Evolutionary conservation across 1,140 invertebrate genomes (phyloP).

Genomic region (Pentalonia nigronervosa): DNA sequence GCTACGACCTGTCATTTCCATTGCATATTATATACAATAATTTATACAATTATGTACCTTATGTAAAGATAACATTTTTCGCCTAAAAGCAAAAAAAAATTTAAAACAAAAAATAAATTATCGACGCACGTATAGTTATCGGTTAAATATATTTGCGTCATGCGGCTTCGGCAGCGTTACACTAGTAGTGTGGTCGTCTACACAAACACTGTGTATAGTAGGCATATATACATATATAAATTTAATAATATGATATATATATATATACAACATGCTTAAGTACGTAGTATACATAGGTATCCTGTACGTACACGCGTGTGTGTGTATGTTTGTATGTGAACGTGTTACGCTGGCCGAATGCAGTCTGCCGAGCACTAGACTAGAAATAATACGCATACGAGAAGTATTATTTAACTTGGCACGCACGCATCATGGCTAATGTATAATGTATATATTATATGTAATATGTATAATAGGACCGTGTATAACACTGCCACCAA

Average conservation of each 20-base stretch:
- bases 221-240: not conserved
- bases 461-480: not conserved
- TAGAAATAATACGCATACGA: constrained; percentile 23
- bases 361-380: constrained; percentile 33
- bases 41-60: not conserved
- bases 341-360: not conserved
- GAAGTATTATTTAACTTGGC: constrained; percentile 36
- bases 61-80: not conserved
- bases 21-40: not conserved
- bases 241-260: not conserved
- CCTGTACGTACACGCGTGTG: not conserved
- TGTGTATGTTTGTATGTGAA: not conserved
- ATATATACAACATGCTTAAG: not conserved
- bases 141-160: not conserved
- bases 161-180: not conserved
- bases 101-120: not conserved
- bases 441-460: constrained; percentile 3
- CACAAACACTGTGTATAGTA: not conserved
- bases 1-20: not conserved
- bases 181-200: not conserved
- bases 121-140: not conserved
- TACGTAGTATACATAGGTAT: not conserved
- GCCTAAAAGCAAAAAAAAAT: not conserved
- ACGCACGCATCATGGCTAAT: not conserved
- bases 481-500: not conserved